Evolutionary conservation across 2,797 vertebrate species (phyloP).

Genomic region (Esox lucius): DNA sequence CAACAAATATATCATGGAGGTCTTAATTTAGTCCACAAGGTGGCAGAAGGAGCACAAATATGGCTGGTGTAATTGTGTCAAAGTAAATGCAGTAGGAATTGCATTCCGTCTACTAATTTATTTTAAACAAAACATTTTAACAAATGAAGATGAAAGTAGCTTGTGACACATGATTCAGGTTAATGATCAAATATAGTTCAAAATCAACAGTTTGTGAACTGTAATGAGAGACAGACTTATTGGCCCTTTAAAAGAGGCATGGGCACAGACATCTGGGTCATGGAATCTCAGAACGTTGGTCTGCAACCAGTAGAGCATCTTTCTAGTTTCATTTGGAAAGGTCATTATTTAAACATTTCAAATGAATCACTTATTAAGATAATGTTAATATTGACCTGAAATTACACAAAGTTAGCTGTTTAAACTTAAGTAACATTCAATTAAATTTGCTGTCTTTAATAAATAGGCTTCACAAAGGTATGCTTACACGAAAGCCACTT

Average conservation of each 20-base stretch:
- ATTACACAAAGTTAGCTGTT: too few relatives aligned
- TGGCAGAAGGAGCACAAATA: conserved; percentile 42
- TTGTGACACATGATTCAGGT: conserved; percentile 45
- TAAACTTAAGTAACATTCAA: background rate
- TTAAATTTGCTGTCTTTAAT: background rate
- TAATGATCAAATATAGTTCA: conserved; percentile 63
- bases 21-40: conserved; percentile 53
- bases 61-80: background rate
- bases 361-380: background rate
- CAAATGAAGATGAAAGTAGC: conserved; percentile 25
- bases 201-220: conserved; percentile 58
- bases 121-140: conserved; percentile 18
- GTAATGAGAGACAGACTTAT: conserved; percentile 39
- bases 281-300: background rate
- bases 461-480: background rate
- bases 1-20: background rate
- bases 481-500: background rate
- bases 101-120: conserved; percentile 27
- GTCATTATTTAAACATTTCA: background rate
- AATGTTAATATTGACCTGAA: background rate
- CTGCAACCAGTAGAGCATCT: too few relatives aligned
- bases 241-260: conserved; percentile 9
- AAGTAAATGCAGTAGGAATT: conserved; percentile 40
- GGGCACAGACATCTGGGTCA: background rate
- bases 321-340: background rate